Evolutionary conservation across 2,113 vertebrate species (phyloP).

Genomic region (Hystrix brachyura): DNA sequence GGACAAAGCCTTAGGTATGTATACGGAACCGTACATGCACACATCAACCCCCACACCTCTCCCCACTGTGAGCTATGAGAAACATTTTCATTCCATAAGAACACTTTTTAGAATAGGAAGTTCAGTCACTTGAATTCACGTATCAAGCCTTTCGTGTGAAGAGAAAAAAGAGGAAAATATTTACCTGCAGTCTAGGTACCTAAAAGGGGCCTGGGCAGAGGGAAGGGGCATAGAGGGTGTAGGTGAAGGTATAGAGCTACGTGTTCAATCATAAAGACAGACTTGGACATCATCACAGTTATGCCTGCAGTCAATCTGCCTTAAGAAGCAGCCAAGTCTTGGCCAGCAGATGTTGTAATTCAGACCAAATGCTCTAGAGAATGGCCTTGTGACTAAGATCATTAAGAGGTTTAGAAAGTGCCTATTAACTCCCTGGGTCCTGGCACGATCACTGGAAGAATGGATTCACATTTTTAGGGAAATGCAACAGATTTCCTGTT

Average conservation of each 20-base stretch:
- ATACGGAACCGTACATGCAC: not conserved
- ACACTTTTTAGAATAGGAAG: constrained; percentile 4
- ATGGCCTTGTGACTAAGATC: not conserved
- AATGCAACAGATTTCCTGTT: not conserved
- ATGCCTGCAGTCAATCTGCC: not conserved
- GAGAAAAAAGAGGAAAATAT: not conserved
- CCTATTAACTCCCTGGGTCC: not conserved
- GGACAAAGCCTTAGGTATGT: not conserved
- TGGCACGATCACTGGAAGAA: not conserved
- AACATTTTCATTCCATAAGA: not conserved
- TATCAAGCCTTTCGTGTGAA: not conserved
- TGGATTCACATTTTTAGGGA: not conserved
- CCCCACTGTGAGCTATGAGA: not conserved
- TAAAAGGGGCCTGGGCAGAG: not conserved
- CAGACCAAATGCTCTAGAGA: not conserved
- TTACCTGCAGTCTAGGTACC: not conserved
- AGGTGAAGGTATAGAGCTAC: not conserved
- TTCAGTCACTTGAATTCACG: not conserved
- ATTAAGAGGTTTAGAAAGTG: constrained; percentile 13
- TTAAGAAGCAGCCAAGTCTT: not conserved
- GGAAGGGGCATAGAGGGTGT: not conserved
- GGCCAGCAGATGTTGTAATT: not conserved
- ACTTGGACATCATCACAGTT: not conserved
- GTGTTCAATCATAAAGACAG: not conserved
- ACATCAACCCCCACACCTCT: not conserved